phyloP scores from a whole-genome alignment of 2,888 invertebrate species.

The Acanthoscelides obtectus region DNA sequence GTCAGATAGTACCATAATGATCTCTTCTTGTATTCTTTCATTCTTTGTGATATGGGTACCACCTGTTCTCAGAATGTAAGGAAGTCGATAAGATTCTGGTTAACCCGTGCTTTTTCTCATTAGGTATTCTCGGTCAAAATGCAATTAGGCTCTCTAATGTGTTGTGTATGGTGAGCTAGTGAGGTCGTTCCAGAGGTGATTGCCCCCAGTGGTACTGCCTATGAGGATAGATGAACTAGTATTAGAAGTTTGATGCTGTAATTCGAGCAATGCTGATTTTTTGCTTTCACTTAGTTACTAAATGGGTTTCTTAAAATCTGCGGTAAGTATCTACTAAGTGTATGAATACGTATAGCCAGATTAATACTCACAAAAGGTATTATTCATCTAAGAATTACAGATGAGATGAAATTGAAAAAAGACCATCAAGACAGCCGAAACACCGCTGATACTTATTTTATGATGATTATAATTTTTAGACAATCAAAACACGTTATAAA shows the following conservation, averaged over 20 bases:
- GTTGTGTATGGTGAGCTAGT: slow-evolving; percentile 32
- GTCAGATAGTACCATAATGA: not conserved
- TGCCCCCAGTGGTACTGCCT: slow-evolving; percentile 31
- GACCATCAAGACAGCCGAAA: no score
- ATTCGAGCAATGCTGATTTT: not conserved
- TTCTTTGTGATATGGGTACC: not conserved
- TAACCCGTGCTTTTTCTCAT: slow-evolving; percentile 26
- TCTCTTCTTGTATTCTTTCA: not conserved
- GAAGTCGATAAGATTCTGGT: slow-evolving; percentile 12
- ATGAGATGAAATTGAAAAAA: no score
- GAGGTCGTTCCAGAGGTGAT: slow-evolving; percentile 35
- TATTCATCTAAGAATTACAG: no score
- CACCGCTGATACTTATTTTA: no score
- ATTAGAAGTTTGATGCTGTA: slow-evolving; percentile 20
- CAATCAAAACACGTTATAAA: no score
- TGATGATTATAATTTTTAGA: no score
- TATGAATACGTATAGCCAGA: not conserved
- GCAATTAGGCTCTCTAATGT: slow-evolving; percentile 20
- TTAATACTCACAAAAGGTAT: no score
- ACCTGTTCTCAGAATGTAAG: not conserved
- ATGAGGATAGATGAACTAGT: slow-evolving; percentile 30
- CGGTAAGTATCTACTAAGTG: not conserved
- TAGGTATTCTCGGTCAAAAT: slow-evolving; percentile 25
- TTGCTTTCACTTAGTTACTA: not conserved
- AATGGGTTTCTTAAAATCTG: not conserved